A percentile compares a stretch with the other conserved stretches of the same genome.
Conservation (phyloP, 2,888 invertebrate genomes). For the Beris morrisii region DNA sequence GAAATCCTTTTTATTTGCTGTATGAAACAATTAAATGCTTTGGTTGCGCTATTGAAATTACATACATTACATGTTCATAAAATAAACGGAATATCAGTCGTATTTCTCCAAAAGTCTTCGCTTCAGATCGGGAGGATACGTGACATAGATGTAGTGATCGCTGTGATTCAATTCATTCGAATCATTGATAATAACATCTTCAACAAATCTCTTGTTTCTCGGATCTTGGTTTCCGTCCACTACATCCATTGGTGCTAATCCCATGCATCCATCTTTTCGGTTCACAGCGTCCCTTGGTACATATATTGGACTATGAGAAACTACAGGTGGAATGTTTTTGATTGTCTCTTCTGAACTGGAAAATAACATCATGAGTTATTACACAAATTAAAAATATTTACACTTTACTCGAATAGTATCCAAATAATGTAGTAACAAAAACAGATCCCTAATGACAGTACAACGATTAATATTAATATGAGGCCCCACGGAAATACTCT, state of each 20-base stretch:
- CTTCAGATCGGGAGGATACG: constrained; percentile 84
- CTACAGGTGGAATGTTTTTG: constrained; percentile 11
- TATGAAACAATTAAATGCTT: too few species aligned
- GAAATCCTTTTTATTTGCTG: too few species aligned
- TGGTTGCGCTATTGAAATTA: too few species aligned
- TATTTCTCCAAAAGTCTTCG: constrained; percentile 81
- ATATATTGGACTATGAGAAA: not conserved
- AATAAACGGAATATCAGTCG: constrained; percentile 41
- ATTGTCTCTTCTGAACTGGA: constrained; percentile 35
- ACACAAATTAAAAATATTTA: constrained; percentile 59
- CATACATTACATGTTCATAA: not conserved
- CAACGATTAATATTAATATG: constrained; percentile 74
- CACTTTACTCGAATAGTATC: constrained; percentile 94
- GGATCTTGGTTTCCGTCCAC: not conserved
- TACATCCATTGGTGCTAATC: not conserved
- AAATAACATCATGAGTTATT: constrained; percentile 10
- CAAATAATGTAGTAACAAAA: constrained; percentile 92
- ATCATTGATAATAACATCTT: constrained; percentile 42
- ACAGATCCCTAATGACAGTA: constrained; percentile 79
- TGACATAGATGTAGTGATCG: constrained; percentile 84
- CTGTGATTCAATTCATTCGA: constrained; percentile 63
- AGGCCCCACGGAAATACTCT: constrained; percentile 82
- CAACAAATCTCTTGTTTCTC: constrained; percentile 16
- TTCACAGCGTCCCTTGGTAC: not conserved
- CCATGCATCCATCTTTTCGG: not conserved